Base-by-base conservation (phyloP, 1,140 invertebrate species). In the Sarcophaga bullata region DNA sequence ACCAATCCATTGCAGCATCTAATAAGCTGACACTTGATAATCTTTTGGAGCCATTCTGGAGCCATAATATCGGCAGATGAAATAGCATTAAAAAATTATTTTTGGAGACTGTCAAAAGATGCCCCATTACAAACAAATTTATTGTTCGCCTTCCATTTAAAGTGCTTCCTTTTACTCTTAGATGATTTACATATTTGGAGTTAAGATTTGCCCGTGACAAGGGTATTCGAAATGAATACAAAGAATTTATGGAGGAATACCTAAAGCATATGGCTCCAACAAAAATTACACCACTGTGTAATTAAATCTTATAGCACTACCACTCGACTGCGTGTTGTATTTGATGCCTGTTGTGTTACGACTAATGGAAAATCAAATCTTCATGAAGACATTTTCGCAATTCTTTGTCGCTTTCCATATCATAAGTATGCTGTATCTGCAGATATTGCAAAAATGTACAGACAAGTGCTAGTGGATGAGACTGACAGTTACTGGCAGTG, bases 241-340 rank as follows among this genome's bases (percentile, higher is more conserved):
- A n/a, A n/a, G n/a, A n/a, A n/a, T n/a, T n/a, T n/a, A n/a, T n/a
- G n/a, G n/a, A n/a, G n/a, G n/a, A n/a, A n/a, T n/a, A n/a, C n/a
- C n/a, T n/a, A n/a, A n/a, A n/a, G n/a, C n/a, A n/a, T n/a, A n/a
- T n/a, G n/a, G n/a, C n/a, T n/a, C n/a, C n/a, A n/a, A n/a, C n/a
- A n/a, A n/a, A n/a, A n/a, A n/a, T 86, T 86, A 50, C 89, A 91
- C 84, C 87, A 90, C 83, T 86, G 84, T 54, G 86, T 89, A 10
- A 73, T 88, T 8, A 85, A 84, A 82, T 82, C 86, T 81, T 46
- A 49, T 8, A 88, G 87, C 83, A 81, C 83, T 68, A 86, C 86
- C 8, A 90, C 88, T 9, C 85, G 87, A 75, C 37, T 84, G n/a
- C 73, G 84, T 37, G 84, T 86, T 54, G 86, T 88, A 4, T 88